These are phyloP conservation scores for Musca domestica DNA, from an alignment of 1,140 invertebrate species.

Conservation along the genomic window DNA sequence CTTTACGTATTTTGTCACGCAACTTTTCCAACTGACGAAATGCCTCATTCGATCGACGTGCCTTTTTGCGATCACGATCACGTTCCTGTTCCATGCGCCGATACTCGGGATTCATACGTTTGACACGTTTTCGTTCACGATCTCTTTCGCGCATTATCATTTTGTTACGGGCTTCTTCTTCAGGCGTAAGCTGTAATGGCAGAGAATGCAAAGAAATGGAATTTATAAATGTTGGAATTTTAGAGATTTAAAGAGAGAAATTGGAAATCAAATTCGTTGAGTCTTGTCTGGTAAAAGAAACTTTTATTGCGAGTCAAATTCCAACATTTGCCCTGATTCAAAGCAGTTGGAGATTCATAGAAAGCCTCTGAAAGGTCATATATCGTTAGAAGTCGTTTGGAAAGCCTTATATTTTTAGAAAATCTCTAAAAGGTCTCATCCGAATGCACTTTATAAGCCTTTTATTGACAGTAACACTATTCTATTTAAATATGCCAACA, in stretches of 20 bases:
- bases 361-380: too few species aligned
- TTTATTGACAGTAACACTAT: too few species aligned
- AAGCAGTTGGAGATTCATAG: too few species aligned
- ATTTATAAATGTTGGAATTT: neutral
- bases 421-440: too few species aligned
- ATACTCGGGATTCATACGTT: slow-evolving; percentile 50
- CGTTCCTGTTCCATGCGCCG: slow-evolving; percentile 46
- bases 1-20: slow-evolving; percentile 50
- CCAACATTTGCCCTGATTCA: too few species aligned
- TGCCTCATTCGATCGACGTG: slow-evolving; percentile 46
- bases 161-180: slow-evolving; percentile 46
- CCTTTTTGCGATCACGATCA: slow-evolving; percentile 49
- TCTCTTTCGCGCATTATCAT: slow-evolving; percentile 50
- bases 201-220: neutral
- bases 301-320: too few species aligned
- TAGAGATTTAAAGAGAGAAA: neutral
- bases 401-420: too few species aligned
- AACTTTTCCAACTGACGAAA: slow-evolving; percentile 49
- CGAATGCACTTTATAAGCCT: too few species aligned
- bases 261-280: too few species aligned
- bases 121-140: slow-evolving; percentile 47
- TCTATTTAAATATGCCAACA: too few species aligned
- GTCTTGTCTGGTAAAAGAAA: too few species aligned
- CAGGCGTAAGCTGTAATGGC: slow-evolving; percentile 44
- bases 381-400: too few species aligned